Evolutionary conservation across 1,140 invertebrate genomes (phyloP), one percentile per base, ranked within the genome.

Genomic region (Harlomillsia oculata): DNA sequence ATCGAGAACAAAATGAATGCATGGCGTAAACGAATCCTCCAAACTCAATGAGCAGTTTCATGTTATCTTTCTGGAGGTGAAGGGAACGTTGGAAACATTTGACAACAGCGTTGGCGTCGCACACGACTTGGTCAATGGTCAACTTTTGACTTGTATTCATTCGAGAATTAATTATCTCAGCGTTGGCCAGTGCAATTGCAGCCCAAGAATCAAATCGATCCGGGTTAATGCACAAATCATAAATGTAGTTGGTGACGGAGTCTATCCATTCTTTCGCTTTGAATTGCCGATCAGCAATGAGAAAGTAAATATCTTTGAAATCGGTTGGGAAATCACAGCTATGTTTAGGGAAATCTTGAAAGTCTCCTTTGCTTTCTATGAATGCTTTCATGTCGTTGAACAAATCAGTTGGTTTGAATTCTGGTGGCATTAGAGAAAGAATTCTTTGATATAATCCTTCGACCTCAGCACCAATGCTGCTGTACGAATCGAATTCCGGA

Each of bases 261-360:
- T 82, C 80, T 16, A 39, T 44, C 75, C 75, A 77, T 49, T 83
- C 82, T 56, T 87, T 87, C 60, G 83, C 84, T 72, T 96, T 97
- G 67, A 95, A 92, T 72, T 94, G 84, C 74, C 86, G 90, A 74
- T 96, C 92, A 5, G 82, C 92, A 29, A 96, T 71, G 2, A 95
- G 74, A 69, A 93, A 96, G 70, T 87, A 96, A 40, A 93, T 80
- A 36, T 85, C 81, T 16, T 77, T 72, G 59, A 84, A 77, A 65
- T 78, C 49, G 72, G 63, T 74, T 1, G 50, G 44, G 49, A 63
- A 57, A 25, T 36, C 36, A 16, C 0, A 18, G 6, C 72, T 71
- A 14, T 78, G 30, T 46, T 46, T 16, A 28, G 36, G 81, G 79
- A 44, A 81, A 25, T 34, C 20, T 41, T 41, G 1, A 21, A 39